Conservation (phyloP, 1,140 invertebrate genomes). For the Mylabris phalerata region DNA sequence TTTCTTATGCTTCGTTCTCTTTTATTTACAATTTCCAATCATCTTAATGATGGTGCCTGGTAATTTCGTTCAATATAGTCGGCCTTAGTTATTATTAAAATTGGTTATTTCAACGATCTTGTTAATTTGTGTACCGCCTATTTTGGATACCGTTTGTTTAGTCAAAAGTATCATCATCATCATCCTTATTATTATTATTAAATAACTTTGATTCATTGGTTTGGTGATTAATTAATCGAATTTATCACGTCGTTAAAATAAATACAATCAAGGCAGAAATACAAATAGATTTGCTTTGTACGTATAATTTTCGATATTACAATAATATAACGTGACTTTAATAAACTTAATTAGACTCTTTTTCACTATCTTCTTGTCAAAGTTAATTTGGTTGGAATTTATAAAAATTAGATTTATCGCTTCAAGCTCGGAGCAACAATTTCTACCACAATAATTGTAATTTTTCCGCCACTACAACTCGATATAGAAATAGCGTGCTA, state of each 20-base stretch:
- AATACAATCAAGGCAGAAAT: not conserved
- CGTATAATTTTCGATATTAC: not conserved
- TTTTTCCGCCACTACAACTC: too few relatives aligned
- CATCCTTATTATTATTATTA: not conserved
- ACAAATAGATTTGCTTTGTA: not conserved
- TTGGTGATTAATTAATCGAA: slow-evolving; percentile 2
- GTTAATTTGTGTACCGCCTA: slow-evolving; percentile 6
- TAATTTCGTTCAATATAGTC: too few relatives aligned
- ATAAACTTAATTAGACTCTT: not conserved
- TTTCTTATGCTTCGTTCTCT: too few relatives aligned
- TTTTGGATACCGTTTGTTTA: slow-evolving; percentile 9
- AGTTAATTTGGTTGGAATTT: slow-evolving; percentile 14
- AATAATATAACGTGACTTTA: not conserved
- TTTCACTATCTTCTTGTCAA: not conserved
- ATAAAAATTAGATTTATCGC: not conserved
- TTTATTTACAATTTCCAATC: too few relatives aligned
- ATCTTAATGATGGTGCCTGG: too few relatives aligned
- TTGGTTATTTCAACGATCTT: too few relatives aligned
- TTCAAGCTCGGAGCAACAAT: too few relatives aligned
- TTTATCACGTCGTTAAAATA: not conserved
- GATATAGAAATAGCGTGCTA: slow-evolving; percentile 18
- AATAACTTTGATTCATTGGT: not conserved
- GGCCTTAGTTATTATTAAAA: too few relatives aligned
- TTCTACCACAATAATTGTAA: too few relatives aligned
- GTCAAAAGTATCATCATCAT: slow-evolving; percentile 1